Conservation (phyloP, 2,888 invertebrate species). For the Lithophane socia region DNA sequence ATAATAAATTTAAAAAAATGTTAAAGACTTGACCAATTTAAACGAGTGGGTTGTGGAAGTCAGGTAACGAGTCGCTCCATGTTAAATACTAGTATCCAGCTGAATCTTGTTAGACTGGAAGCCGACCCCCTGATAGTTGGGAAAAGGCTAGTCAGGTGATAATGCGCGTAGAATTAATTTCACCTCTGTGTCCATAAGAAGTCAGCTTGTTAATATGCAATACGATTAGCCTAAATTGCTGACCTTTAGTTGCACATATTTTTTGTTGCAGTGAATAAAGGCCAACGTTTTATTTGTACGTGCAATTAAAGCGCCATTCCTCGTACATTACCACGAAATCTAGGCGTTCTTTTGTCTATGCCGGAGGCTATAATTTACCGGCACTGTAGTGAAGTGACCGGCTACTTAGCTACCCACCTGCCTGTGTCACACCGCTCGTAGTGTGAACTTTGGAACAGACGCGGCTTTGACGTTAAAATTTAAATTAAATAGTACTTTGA, state of each 20-base stretch:
- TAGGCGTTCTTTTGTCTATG: slow-evolving; percentile 43
- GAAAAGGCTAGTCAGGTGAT: not conserved
- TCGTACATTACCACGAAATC: slow-evolving; percentile 40
- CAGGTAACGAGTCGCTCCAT: not conserved
- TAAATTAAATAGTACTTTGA: slow-evolving; percentile 24
- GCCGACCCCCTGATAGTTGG: not conserved
- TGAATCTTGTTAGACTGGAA: not conserved
- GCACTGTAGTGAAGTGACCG: slow-evolving; percentile 60
- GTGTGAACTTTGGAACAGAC: slow-evolving; percentile 42
- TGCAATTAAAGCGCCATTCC: slow-evolving; percentile 46
- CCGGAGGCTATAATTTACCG: slow-evolving; percentile 63
- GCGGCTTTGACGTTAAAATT: slow-evolving; percentile 34
- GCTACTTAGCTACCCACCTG: slow-evolving; percentile 61
- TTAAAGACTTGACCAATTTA: not conserved
- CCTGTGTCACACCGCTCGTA: slow-evolving; percentile 46
- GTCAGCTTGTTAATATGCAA: not conserved
- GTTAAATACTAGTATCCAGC: not conserved
- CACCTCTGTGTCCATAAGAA: not conserved
- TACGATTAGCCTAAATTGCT: not conserved
- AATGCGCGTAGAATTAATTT: not conserved
- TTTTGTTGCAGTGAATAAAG: slow-evolving; percentile 5
- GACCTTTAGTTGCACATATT: not conserved
- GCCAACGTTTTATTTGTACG: slow-evolving; percentile 4
- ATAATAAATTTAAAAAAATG: not conserved
- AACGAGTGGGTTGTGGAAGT: not conserved